Evolutionary conservation across 2,888 invertebrate genomes (phyloP).

Genomic region (Crossocerus cetratus): DNA sequence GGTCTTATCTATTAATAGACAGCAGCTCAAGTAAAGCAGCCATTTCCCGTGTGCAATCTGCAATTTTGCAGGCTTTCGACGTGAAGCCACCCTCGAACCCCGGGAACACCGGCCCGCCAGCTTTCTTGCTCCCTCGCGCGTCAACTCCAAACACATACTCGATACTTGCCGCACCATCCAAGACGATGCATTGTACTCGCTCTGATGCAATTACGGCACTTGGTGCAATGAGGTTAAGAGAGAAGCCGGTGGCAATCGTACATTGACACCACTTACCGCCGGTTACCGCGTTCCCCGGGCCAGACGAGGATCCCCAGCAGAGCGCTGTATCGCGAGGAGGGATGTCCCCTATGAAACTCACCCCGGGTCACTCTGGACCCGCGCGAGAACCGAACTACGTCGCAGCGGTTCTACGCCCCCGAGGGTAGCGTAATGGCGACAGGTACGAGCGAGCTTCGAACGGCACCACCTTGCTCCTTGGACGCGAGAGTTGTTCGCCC

Average conservation of each 20-base stretch:
- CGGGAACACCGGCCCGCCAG: neutral
- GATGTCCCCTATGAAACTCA: no score
- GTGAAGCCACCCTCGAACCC: no score
- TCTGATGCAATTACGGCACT: conserved; percentile 14
- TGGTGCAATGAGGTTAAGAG: conserved; percentile 17
- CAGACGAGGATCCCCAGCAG: neutral
- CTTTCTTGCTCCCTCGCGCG: conserved; percentile 10
- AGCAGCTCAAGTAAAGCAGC: conserved; percentile 44
- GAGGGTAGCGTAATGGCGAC: conserved; percentile 45
- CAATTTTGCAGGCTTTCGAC: conserved; percentile 15
- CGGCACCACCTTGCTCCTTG: conserved; percentile 38
- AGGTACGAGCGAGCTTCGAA: conserved; percentile 17
- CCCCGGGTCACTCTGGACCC: neutral
- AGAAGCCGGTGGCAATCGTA: conserved; percentile 9
- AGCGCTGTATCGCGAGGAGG: neutral
- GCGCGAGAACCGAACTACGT: conserved; percentile 13
- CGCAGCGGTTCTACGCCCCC: conserved; percentile 31
- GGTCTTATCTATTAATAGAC: conserved; percentile 55
- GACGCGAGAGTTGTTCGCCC: no score
- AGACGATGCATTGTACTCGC: neutral
- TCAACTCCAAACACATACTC: neutral
- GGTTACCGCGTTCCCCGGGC: neutral
- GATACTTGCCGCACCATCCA: neutral
- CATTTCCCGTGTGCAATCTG: conserved; percentile 45
- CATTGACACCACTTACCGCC: conserved; percentile 4